These are phyloP conservation scores for Agonopterix subpropinquella DNA, from an alignment of 2,888 invertebrate species.

Conservation along the genomic window DNA sequence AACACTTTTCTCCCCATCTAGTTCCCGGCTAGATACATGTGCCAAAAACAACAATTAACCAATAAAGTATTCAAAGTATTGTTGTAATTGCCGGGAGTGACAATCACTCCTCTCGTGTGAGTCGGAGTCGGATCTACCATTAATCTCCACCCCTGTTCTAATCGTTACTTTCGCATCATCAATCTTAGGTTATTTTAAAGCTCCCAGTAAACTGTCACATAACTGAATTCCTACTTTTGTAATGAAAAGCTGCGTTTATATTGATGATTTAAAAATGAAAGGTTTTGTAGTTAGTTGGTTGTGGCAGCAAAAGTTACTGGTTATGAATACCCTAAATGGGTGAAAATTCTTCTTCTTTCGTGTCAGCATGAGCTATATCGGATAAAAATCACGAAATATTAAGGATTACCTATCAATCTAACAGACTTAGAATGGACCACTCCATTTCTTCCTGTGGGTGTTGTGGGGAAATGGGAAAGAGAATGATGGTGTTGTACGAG, in stretches of 20 bases:
- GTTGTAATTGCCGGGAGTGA: constrained; percentile 3
- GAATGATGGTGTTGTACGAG: too few species aligned
- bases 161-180: constrained; percentile 1
- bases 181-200: constrained; percentile 27
- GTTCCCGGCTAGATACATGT: not conserved
- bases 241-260: constrained; percentile 3
- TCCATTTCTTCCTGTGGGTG: too few species aligned
- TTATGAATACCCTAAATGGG: too few species aligned
- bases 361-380: too few species aligned
- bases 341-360: too few species aligned
- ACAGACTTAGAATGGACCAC: too few species aligned
- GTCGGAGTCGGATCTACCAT: constrained; percentile 1
- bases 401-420: too few species aligned
- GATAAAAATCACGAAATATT: too few species aligned
- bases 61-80: not conserved
- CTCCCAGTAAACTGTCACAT: constrained; percentile 25
- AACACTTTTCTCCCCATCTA: too few species aligned
- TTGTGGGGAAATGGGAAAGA: too few species aligned
- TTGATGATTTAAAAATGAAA: not conserved
- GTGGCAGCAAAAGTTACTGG: too few species aligned
- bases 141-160: constrained; percentile 9
- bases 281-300: too few species aligned
- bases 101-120: not conserved
- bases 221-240: constrained; percentile 5
- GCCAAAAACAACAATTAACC: not conserved